Evolutionary conservation across 2,797 vertebrate genomes (phyloP), one percentile per base, ranked within the genome.

Genomic region (Paedocypris micromegethes): DNA sequence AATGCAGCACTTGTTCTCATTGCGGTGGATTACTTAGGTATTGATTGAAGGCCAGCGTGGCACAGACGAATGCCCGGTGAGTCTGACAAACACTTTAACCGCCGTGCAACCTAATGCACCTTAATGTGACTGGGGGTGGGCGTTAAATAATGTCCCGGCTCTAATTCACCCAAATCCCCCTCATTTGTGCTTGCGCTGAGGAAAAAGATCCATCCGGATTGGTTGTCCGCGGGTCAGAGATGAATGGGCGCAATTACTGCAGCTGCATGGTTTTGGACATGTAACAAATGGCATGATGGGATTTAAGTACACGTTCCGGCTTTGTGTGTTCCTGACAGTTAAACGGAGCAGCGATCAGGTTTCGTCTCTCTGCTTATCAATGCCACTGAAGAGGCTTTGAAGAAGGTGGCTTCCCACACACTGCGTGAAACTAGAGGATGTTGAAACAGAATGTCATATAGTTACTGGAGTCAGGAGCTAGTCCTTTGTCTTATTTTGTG

Each of bases 11-110:
- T 80, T 80, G 79, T 83, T 83, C 85, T 80, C 86, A 83, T 85
- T 86, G 86, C 85, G 74, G 79, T 80, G 81, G 86, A 90, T 90
- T 86, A 88, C 86, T 88, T 88, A 87, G 86, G 86, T 90, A 91
- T 91, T 86, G 89, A 90, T 91, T 86, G 84, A 85, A 84, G 78
- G 80, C 62, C 73, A 78, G 78, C 75, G 65, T 81, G 80, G 79
- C 79, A 78, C 86, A 89, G 90, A 90, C 84, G 87, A 84, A 88
- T 89, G 88, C 78, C 75, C 86, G 84, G 68, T 72, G 79, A 80
- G 79, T 83, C 85, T 86, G 86, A 87, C 86, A 85, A 86, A 85
- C 75, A 83, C 86, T 84, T 85, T 85, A 88, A 86, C 85, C 86
- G 80, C 82, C 82, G 5, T 61, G 44, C 77, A 84, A 84, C 77